Base-by-base conservation (phyloP, 53 echinoderm and acorn worm genomes). In the Henricia sp. region DNA sequence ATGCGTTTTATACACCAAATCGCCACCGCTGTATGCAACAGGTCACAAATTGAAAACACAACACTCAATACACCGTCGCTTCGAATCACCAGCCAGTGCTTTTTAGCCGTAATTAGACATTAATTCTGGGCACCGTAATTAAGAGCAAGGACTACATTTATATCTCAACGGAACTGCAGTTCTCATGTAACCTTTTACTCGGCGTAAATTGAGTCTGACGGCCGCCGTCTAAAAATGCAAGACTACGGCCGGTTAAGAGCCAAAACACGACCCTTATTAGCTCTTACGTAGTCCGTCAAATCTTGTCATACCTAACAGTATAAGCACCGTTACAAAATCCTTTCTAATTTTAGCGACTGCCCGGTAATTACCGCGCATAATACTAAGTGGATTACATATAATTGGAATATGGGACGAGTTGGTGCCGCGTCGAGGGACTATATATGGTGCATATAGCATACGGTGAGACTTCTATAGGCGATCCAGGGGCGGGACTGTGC, bases 191-290 rank as follows among this genome's bases (percentile, higher is more conserved):
- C n/a, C n/a, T 76, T 76, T 76, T 76, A 76, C 76, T 76, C 59
- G 59, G 42, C 76, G 76, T 59, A 76, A 76, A 76, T 76, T 76
- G 59, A 57, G 35, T 17, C 57, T 76, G 76, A 76, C 76, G 56
- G 76, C 76, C 12, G 19, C 20, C n/a, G n/a, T n/a, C n/a, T n/a
- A n/a, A n/a, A n/a, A n/a, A n/a, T n/a, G n/a, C n/a, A n/a, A n/a
- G n/a, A n/a, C n/a, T n/a, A n/a, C n/a, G n/a, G n/a, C n/a, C n/a
- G n/a, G n/a, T n/a, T n/a, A n/a, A n/a, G n/a, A n/a, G n/a, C n/a
- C n/a, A n/a, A n/a, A n/a, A n/a, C n/a, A n/a, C n/a, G n/a, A n/a
- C n/a, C n/a, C n/a, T n/a, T n/a, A n/a, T n/a, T n/a, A n/a, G n/a
- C n/a, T n/a, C n/a, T n/a, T n/a, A n/a, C n/a, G n/a, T n/a, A n/a